Evolutionary conservation across 2,797 vertebrate species (phyloP), one percentile per base, ranked within the genome.

Genomic region (Spinus olivaceus): DNA sequence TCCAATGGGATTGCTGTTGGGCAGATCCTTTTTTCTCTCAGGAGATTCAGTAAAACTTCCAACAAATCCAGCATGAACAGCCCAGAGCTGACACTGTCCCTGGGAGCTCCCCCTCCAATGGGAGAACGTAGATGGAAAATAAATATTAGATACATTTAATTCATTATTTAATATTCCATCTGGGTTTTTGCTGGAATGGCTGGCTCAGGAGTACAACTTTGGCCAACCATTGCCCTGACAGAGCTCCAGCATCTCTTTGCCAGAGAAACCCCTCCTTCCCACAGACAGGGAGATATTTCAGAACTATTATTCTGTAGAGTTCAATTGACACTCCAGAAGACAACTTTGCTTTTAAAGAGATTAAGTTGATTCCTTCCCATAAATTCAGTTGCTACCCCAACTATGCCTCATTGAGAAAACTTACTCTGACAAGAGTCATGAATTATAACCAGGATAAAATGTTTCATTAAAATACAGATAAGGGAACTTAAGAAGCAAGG

Each of bases 381-480:
- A 87, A 92, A 91, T 86, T 84, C 92, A 90, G 60, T 70, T 64
- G 79, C 65, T 44, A 86, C 69, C 87, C 73, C 87, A 88, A 46
- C 59, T 65, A 51, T 37, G 22, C 72, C 77, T 91, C 70, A 63
- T 20, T 88, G 82, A 90, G 88, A 92, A 92, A 94, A 76, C 57
- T 83, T 90, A 74, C 14, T 28, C 87, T 77, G 89, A 82, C 69
- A 93, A 74, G 56, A 81, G n/a, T 25, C 6, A 54, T 49, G 69
- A 95, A 66, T 96, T 96, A 92, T 67, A 94, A 74, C 51, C 81
- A 80, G 60, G 78, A 88, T 89, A 77, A 88, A 90, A 65, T 90
- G 71, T 93, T 95, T 96, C 91, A 97, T 83, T 97, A 90, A 92
- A 96, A 96, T 76, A 56, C 59, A 79, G 86, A 94, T 53, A 95